A percentile compares a stretch with the other conserved stretches of the same genome.
Evolutionary conservation across 2,113 vertebrate genomes (phyloP).

Genomic region (Brachyhypopomus gauderio): DNA sequence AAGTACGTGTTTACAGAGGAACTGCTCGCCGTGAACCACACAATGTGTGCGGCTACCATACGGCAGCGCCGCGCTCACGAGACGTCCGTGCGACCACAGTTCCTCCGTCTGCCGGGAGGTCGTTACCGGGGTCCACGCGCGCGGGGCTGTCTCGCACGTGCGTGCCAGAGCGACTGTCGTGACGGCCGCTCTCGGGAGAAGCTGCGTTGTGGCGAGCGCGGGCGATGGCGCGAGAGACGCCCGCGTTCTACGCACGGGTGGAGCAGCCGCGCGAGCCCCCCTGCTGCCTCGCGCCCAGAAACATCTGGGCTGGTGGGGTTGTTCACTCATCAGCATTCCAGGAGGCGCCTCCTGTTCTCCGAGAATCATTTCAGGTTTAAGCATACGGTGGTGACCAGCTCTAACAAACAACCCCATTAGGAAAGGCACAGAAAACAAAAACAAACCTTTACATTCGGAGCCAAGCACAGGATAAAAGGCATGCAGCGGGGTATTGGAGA

Average conservation of each 20-base stretch:
- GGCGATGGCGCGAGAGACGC: background rate
- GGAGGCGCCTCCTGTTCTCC: background rate
- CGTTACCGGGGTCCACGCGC: constrained; percentile 72
- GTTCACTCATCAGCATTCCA: background rate
- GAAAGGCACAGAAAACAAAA: constrained; percentile 5
- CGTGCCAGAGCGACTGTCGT: constrained; percentile 57
- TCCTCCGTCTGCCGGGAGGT: constrained; percentile 75
- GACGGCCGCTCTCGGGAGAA: constrained; percentile 40
- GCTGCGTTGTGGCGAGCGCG: background rate
- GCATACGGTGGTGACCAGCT: background rate
- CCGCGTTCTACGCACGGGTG: constrained; percentile 3
- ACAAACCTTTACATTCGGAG: constrained; percentile 26
- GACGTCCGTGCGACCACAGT: constrained; percentile 49
- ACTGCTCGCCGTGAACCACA: constrained; percentile 69
- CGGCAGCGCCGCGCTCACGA: constrained; percentile 39
- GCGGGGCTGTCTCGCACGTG: constrained; percentile 54
- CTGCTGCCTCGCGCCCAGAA: background rate
- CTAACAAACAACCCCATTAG: constrained; percentile 14
- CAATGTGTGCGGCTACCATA: constrained; percentile 59
- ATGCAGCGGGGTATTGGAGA: constrained; percentile 2
- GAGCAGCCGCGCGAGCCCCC: background rate
- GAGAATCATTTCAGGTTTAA: background rate
- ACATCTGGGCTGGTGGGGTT: background rate
- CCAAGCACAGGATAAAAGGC: constrained; percentile 26
- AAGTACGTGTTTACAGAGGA: constrained; percentile 71